Evolutionary conservation across 2,888 invertebrate species (phyloP).

Genomic region (Eugnorisma glareosa): DNA sequence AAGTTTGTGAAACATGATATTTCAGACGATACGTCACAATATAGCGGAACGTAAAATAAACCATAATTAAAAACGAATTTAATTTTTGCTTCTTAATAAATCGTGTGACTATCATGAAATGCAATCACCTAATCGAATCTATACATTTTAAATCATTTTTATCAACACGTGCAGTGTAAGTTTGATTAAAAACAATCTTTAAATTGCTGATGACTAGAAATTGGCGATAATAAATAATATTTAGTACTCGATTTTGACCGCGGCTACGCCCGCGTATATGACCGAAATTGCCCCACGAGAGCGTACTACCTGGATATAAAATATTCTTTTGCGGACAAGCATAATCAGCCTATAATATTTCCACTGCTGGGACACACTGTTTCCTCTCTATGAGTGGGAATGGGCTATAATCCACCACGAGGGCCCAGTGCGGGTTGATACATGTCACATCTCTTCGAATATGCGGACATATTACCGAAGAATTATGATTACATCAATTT

Average conservation of each 20-base stretch:
- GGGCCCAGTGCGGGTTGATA: no score
- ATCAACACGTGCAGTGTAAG: constrained; percentile 42
- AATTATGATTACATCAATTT: constrained; percentile 1
- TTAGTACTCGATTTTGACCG: background rate
- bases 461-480: background rate
- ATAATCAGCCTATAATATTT: no score
- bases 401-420: no score
- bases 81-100: background rate
- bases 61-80: constrained; percentile 36
- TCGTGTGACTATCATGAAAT: constrained; percentile 33
- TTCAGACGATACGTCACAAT: background rate
- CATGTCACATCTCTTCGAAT: constrained; percentile 31
- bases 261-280: background rate
- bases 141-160: constrained; percentile 29
- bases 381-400: no score
- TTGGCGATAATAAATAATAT: constrained; percentile 37
- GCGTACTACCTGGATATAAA: background rate
- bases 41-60: constrained; percentile 30
- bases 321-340: no score
- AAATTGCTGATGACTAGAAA: constrained; percentile 57
- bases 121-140: constrained; percentile 23
- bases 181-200: constrained; percentile 47
- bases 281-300: background rate
- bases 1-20: background rate
- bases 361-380: no score